Base-by-base conservation (phyloP, 2,797 vertebrate species). In the Syndactyla subalaris region DNA sequence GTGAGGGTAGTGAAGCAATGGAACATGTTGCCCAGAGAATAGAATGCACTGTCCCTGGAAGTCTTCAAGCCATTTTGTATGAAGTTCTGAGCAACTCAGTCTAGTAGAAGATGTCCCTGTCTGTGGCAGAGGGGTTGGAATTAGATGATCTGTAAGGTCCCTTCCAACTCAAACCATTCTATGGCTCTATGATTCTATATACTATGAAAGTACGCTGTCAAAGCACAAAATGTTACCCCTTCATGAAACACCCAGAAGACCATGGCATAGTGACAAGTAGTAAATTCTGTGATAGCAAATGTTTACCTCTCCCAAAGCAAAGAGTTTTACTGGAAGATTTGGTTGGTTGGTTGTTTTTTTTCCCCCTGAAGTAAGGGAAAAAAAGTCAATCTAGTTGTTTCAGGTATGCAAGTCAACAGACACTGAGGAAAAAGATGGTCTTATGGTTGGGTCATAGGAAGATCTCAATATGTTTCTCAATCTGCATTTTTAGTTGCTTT, bases 371-470 rank as follows among this genome's bases (percentile, higher is more conserved):
- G 4, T 34, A 85, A 68, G 10, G 9, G 32, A 36, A 54, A 82
- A 67, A 67, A 24, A 41, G 9, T 7, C 20, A 45, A 10, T 43
- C 5, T 36, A 14, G 55, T 89, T 82, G 3, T 67, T 82, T 83
- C 32, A 70, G 29, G 26, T 41, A 3, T 45, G 4, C 12, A 83
- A 73, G 14, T 59, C 22, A 65, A 65, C 73, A 58, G 26, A 55
- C 39, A 74, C 3, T 7, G 21, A 67, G 16, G 13, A 63, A 52
- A 92, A 92, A 77, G 49, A 21, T 24, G 10, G 3, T 63, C 21
- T 63, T 0, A 0, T 0, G 0, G 2, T 14, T 82, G 10, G 3
- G 12, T 51, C 14, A 68, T 30, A 68, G 20, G 17, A 79, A 65
- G 17, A 49, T 2, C 7, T 45, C 29, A 54, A 20, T 51, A 12